Evolutionary conservation across 2,888 invertebrate species (phyloP).

Genomic region (Chloromyia formosa): DNA sequence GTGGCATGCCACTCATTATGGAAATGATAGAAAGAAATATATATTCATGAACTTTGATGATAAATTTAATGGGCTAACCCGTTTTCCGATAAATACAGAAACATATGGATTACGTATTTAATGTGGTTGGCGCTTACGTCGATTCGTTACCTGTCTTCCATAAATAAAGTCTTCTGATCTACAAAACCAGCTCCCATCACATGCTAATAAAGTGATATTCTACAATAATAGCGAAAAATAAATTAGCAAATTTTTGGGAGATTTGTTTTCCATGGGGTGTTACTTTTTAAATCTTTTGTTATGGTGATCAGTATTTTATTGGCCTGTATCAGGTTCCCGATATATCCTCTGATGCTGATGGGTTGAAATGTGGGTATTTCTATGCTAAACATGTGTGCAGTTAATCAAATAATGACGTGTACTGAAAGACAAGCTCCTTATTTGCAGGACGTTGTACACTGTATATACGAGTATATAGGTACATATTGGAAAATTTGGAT

Average conservation of each 20-base stretch:
- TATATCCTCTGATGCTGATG: too few relatives aligned
- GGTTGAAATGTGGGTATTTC: too few relatives aligned
- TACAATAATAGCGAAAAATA: slow-evolving; percentile 24
- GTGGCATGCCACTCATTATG: background rate
- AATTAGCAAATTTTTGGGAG: slow-evolving; percentile 6
- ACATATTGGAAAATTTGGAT: too few relatives aligned
- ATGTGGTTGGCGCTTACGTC: background rate
- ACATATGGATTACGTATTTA: too few relatives aligned
- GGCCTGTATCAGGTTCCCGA: too few relatives aligned
- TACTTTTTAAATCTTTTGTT: too few relatives aligned
- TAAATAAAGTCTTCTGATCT: slow-evolving; percentile 1
- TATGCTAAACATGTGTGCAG: too few relatives aligned
- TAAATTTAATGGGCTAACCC: slow-evolving; percentile 7
- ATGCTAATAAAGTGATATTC: slow-evolving; percentile 1
- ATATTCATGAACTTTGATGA: background rate
- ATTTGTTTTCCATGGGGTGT: background rate
- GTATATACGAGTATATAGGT: too few relatives aligned
- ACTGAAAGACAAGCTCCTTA: too few relatives aligned
- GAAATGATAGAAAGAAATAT: background rate
- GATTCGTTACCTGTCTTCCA: background rate
- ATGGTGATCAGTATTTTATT: too few relatives aligned
- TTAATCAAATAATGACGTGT: too few relatives aligned
- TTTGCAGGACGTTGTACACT: too few relatives aligned
- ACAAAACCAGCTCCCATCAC: background rate
- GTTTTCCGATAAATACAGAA: background rate